These are phyloP conservation scores for Plusia festucae DNA, from an alignment of 2,888 invertebrate genomes.

Conservation along the genomic window DNA sequence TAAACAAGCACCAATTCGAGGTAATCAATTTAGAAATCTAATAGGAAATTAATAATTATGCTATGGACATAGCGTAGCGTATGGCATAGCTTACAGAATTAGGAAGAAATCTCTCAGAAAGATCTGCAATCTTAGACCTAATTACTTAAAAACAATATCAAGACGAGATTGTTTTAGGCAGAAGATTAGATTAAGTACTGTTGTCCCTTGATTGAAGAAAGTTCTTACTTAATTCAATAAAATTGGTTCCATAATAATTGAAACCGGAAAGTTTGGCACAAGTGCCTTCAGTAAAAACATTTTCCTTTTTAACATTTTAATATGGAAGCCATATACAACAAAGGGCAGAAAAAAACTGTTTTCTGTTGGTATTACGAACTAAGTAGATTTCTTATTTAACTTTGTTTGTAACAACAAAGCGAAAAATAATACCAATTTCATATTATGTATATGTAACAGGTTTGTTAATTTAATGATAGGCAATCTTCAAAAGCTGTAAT, in stretches of 20 bases:
- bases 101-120: too few species aligned
- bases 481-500: too few species aligned
- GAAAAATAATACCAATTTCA: conserved; percentile 19
- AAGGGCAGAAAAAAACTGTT: conserved; percentile 55
- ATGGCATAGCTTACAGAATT: too few species aligned
- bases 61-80: too few species aligned
- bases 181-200: not conserved
- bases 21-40: not conserved
- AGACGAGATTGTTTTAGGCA: not conserved
- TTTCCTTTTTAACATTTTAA: conserved; percentile 37
- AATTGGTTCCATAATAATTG: conserved; percentile 17
- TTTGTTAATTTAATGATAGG: not conserved
- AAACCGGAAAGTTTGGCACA: conserved; percentile 15
- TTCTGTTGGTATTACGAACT: conserved; percentile 67
- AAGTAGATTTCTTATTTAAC: conserved; percentile 68
- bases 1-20: conserved; percentile 5
- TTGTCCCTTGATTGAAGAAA: not conserved
- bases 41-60: not conserved
- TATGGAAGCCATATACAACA: conserved; percentile 62
- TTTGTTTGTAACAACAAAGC: conserved; percentile 33
- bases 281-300: conserved; percentile 9
- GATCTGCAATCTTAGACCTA: too few species aligned
- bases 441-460: not conserved
- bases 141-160: not conserved
- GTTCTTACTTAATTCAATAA: not conserved